Evolutionary conservation across 2,113 vertebrate species (phyloP), one percentile per base, ranked within the genome.

Genomic region (Mastomys coucha): DNA sequence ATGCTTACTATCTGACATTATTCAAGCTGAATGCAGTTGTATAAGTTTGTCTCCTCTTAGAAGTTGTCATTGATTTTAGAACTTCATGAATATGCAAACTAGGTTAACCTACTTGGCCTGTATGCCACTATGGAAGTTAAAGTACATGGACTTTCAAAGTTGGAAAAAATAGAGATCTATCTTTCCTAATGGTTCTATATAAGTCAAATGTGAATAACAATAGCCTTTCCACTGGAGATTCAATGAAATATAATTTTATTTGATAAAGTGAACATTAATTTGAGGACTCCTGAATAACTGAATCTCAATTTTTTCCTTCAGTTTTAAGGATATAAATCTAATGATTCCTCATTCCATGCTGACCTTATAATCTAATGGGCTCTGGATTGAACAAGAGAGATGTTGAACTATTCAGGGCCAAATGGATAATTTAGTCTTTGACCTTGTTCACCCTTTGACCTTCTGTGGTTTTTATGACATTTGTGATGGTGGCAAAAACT

Each of bases 281-380:
- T 95, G 73, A 88, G 69, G 42, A 93, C 70, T 0, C 24, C 82
- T 97, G 96, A 98, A 96, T 97, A 97, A 94, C 65, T 96, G 93
- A 93, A 96, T 98, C 92, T 98, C 33, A 95, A 95, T 98, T 97
- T 95, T 96, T 91, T 28, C 39, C 49, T 94, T 67, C 56, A 93
- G 72, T 97, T 81, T 91, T 98, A 95, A 84, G 97, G 94, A 98
- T 98, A 96, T 94, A 96, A 97, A 98, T 97, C 96, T 98, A 96
- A 97, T 96, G 97, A 97, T 98, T 98, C 93, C 82, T 97, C 95
- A 69, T 36, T 98, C 96, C 78, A 89, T 86, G 96, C 87, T 98
- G 97, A 98, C 98, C 96, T 99, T 98, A 97, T 98, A 98, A 98
- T 98, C 97, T 98, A 98, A 96, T 96, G 97, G 98, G 95, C 93